Evolutionary conservation across 1,140 invertebrate species (phyloP), one percentile per base, ranked within the genome.

Genomic region (Anoplophora glabripennis): DNA sequence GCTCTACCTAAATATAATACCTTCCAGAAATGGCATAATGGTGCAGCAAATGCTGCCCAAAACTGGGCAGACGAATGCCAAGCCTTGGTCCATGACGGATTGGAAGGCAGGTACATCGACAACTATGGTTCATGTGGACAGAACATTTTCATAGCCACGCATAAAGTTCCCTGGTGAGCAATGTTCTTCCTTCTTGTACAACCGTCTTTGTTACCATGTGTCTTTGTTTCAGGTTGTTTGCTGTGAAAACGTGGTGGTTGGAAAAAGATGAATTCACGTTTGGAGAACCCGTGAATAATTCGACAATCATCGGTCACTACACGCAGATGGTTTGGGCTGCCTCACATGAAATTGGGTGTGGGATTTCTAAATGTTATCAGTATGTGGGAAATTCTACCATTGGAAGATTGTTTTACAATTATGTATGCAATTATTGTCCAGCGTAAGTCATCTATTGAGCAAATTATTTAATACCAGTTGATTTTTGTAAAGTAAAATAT

Each of bases 401-500:
- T 14, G 79, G 75, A 10, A 83, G 83, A 38, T 77, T 76, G 52
- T 92, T 86, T 74, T 92, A 83, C 75, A 90, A 86, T 75, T 93
- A 93, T 72, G 84, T 93, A n/a, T 93, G 90, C 74, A 90, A 92
- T 77, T 93, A 93, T 73, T 92, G 89, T 73, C 90, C 90, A 1
- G 85, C 83, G 90, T 91, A 81, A 86, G 84, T 81, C 15, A 21
- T 7, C n/a, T n/a, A n/a, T n/a, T n/a, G n/a, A n/a, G n/a, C n/a
- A n/a, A n/a, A n/a, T n/a, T n/a, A n/a, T n/a, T n/a, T n/a, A n/a
- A n/a, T n/a, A n/a, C n/a, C n/a, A n/a, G n/a, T n/a, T n/a, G n/a
- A n/a, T n/a, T n/a, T n/a, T n/a, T n/a, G n/a, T n/a, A n/a, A n/a
- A n/a, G n/a, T n/a, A n/a, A n/a, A n/a, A n/a, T n/a, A n/a, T n/a